These are phyloP conservation scores for Lophotriccus pileatus DNA, from an alignment of 2,797 vertebrate species.

Conservation along the genomic window DNA sequence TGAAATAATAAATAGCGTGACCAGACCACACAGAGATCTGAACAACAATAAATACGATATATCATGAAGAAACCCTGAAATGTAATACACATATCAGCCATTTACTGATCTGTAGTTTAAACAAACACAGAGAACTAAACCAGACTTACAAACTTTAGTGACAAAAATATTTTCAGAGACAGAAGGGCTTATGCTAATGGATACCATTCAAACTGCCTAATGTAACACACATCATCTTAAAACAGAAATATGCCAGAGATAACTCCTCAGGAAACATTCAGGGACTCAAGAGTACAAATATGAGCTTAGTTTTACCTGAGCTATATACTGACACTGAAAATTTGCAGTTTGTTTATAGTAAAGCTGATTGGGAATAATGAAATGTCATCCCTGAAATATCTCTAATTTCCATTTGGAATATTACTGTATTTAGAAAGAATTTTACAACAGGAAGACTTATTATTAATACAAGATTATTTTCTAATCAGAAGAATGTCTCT, in stretches of 20 bases:
- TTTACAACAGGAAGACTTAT: conserved; percentile 35
- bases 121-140: conserved; percentile 32
- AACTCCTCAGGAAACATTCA: conserved; percentile 5
- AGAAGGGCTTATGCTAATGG: neutral
- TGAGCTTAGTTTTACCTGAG: neutral
- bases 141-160: neutral
- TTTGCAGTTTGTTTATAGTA: conserved; percentile 12
- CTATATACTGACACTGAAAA: neutral
- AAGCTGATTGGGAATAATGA: conserved; percentile 29
- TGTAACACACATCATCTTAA: neutral
- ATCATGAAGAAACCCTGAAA: conserved; percentile 12
- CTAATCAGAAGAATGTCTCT: conserved; percentile 26
- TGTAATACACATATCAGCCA: neutral
- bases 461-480: conserved; percentile 36
- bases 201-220: neutral
- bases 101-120: conserved; percentile 37
- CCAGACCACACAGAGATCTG: conserved; percentile 43
- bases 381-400: neutral
- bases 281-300: neutral
- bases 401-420: neutral
- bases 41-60: neutral
- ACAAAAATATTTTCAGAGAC: conserved; percentile 13
- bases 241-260: neutral
- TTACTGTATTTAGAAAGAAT: conserved; percentile 25
- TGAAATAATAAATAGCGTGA: neutral